Percentiles rank a stretch among this genome's conserved stretches.
phyloP scores from a whole-genome alignment of 2,888 invertebrate genomes.

The Xylocampa areola region DNA sequence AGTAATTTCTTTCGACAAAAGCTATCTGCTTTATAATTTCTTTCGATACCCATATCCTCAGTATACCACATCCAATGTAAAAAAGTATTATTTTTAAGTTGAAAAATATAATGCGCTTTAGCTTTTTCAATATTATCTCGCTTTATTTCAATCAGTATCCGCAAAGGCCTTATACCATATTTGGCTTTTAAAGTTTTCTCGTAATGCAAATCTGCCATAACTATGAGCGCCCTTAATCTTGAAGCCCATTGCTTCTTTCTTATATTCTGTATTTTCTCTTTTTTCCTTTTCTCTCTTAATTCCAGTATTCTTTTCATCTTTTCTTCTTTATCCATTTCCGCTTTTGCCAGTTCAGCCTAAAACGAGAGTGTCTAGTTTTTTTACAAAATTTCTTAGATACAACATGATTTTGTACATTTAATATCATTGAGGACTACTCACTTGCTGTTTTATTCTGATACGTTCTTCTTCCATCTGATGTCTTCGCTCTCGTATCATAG shows the following conservation, averaged over 20 bases:
- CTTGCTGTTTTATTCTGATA: conserved; percentile 84
- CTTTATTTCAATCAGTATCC: conserved; percentile 74
- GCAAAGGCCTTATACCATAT: conserved; percentile 80
- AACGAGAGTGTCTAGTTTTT: conserved; percentile 34
- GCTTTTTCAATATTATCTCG: conserved; percentile 83
- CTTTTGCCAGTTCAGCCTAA: conserved; percentile 84
- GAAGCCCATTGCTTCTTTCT: conserved; percentile 88
- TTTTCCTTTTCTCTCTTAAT: conserved; percentile 90
- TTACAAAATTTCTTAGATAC: not conserved
- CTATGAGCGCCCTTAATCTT: conserved; percentile 80
- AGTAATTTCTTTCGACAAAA: conserved; percentile 87
- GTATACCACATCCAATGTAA: conserved; percentile 88
- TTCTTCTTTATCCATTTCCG: conserved; percentile 90
- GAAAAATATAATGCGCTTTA: conserved; percentile 81
- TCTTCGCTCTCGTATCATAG: conserved; percentile 83
- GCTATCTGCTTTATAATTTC: conserved; percentile 89
- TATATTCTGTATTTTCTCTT: conserved; percentile 90
- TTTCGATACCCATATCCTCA: conserved; percentile 84
- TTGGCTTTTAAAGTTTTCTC: conserved; percentile 79
- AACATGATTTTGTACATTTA: not conserved
- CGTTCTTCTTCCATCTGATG: conserved; percentile 86
- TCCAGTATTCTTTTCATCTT: conserved; percentile 90
- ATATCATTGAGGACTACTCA: conserved; percentile 43
- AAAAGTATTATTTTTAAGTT: conserved; percentile 86
- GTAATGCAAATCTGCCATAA: conserved; percentile 88